Evolutionary conservation across 2,888 invertebrate species (phyloP).

Genomic region (Siphlonurus alternatus): DNA sequence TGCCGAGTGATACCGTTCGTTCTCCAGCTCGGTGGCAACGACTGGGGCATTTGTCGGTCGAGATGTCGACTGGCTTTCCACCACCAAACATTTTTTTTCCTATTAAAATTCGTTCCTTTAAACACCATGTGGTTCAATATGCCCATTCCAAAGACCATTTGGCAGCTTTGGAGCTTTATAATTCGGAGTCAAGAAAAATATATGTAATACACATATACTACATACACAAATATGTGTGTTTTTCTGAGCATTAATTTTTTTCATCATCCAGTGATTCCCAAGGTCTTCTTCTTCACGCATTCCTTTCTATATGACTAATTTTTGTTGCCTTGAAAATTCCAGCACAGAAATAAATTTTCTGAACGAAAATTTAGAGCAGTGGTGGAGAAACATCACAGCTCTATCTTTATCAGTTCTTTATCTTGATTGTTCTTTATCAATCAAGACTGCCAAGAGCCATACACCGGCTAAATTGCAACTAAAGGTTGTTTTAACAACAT

Average conservation of each 20-base stretch:
- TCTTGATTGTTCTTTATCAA: too few relatives aligned
- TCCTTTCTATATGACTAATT: background rate
- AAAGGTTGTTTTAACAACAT: too few relatives aligned
- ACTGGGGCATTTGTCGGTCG: too few relatives aligned
- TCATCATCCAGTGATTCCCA: background rate
- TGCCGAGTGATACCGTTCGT: too few relatives aligned
- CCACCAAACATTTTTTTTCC: background rate
- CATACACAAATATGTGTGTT: background rate
- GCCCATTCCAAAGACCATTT: background rate
- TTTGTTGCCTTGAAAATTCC: background rate
- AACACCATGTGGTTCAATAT: background rate
- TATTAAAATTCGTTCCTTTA: background rate
- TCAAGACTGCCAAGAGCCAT: too few relatives aligned
- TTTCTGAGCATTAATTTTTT: background rate
- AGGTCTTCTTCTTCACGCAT: background rate
- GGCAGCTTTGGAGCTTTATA: too few relatives aligned
- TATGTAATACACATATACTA: too few relatives aligned
- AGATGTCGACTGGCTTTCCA: background rate
- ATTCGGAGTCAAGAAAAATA: too few relatives aligned
- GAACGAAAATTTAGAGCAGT: background rate
- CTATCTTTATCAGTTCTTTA: too few relatives aligned
- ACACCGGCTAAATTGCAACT: too few relatives aligned
- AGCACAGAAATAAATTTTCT: background rate
- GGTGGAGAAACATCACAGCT: too few relatives aligned
- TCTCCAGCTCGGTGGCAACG: too few relatives aligned